These are phyloP conservation scores for Nymphalis urticae DNA, from an alignment of 2,888 invertebrate genomes.

Conservation along the genomic window DNA sequence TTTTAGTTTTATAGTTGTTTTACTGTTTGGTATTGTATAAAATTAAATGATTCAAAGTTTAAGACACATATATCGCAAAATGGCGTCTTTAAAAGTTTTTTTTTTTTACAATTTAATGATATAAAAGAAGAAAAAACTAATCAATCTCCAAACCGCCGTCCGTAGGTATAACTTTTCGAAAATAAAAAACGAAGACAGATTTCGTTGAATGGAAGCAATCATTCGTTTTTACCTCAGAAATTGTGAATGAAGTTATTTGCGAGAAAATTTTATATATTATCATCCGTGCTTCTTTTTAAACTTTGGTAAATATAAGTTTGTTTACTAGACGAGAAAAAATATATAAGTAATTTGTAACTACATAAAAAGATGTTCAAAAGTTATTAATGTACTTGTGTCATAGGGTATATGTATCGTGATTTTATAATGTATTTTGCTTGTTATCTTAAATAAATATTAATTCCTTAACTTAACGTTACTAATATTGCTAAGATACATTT, in stretches of 20 bases:
- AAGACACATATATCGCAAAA: too few species aligned
- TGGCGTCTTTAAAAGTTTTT: too few species aligned
- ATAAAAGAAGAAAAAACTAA: too few species aligned
- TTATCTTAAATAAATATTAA: too few species aligned
- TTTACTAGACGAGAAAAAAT: conserved; percentile 1
- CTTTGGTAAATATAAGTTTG: conserved; percentile 4
- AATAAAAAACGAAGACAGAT: conserved; percentile 1
- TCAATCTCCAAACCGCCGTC: background rate
- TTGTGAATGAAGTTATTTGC: conserved; percentile 4
- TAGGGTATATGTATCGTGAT: too few species aligned
- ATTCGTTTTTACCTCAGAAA: conserved; percentile 11
- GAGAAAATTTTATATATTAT: conserved; percentile 7
- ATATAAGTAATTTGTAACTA: background rate
- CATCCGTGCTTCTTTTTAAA: background rate
- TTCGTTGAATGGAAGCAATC: conserved; percentile 7
- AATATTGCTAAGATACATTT: too few species aligned
- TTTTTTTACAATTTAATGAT: too few species aligned
- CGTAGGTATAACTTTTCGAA: background rate
- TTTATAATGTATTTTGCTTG: too few species aligned
- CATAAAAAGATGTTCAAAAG: background rate
- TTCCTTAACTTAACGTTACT: too few species aligned
- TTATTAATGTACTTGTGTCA: background rate
- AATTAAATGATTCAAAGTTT: too few species aligned
- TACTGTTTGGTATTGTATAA: too few species aligned
- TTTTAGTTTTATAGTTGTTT: too few species aligned